Percentiles rank a stretch among this genome's conserved stretches.
Evolutionary conservation across 1,140 invertebrate genomes (phyloP).

Genomic region (Chironomus tepperi): DNA sequence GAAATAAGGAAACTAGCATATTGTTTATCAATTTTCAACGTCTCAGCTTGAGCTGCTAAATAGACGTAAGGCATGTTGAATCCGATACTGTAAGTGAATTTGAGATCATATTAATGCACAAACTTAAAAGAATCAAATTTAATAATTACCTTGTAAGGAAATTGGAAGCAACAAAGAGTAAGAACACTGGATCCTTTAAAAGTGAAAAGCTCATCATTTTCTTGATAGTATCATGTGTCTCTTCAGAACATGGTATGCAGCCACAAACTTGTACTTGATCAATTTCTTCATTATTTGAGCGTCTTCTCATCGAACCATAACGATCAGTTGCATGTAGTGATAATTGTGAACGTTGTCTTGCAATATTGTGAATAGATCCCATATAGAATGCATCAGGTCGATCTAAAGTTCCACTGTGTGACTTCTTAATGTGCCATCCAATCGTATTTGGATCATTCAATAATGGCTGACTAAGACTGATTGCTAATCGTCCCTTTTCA

Average conservation of each 20-base stretch:
- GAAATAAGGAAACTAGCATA: conserved; percentile 59
- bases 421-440: conserved; percentile 33
- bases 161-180: conserved; percentile 87
- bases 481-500: conserved; percentile 26
- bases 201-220: conserved; percentile 81
- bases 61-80: conserved; percentile 93
- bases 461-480: conserved; percentile 34
- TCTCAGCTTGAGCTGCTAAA: conserved; percentile 56
- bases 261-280: conserved; percentile 35
- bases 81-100: conserved; percentile 66
- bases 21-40: conserved; percentile 46
- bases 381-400: conserved; percentile 81
- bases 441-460: conserved; percentile 34
- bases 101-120: no score
- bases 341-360: conserved; percentile 40
- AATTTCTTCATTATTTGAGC: neutral
- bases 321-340: conserved; percentile 35
- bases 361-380: conserved; percentile 41
- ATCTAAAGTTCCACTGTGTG: conserved; percentile 65
- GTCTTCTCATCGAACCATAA: conserved; percentile 34
- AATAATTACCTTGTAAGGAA: conserved; percentile 61
- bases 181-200: conserved; percentile 75
- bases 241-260: conserved; percentile 46
- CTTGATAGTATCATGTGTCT: conserved; percentile 56
- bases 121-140: neutral